phyloP scores from a whole-genome alignment of 1,140 invertebrate species.

The Calliopsis andreniformis region DNA sequence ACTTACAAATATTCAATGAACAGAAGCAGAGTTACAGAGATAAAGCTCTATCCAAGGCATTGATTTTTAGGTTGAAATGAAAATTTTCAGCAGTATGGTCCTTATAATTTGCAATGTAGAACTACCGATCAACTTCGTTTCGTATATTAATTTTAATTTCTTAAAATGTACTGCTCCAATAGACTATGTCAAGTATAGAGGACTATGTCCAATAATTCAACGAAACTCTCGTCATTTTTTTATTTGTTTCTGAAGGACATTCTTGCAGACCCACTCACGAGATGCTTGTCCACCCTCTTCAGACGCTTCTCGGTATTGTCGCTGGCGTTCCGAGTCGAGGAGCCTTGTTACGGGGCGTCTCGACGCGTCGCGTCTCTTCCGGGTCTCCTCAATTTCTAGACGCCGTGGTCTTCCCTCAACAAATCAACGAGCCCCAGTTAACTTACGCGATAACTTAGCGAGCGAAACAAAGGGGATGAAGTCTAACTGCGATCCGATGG shows the following conservation, averaged over 20 bases:
- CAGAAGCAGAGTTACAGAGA: too few species aligned
- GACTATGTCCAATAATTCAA: constrained; percentile 25
- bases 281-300: constrained; percentile 27
- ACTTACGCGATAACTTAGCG: constrained; percentile 24
- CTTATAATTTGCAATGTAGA: too few species aligned
- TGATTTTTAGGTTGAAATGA: too few species aligned
- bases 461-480: too few species aligned
- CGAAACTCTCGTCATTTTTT: constrained; percentile 17
- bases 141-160: too few species aligned
- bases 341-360: constrained; percentile 31
- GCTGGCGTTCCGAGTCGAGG: constrained; percentile 1
- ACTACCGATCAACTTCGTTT: too few species aligned
- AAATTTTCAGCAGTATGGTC: too few species aligned
- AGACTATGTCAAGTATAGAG: too few species aligned
- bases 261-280: not conserved
- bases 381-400: not conserved
- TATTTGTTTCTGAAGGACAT: constrained; percentile 19
- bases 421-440: constrained; percentile 34
- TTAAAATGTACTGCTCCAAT: too few species aligned
- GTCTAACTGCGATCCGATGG: too few species aligned
- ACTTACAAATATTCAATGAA: too few species aligned
- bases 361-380: not conserved
- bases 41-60: too few species aligned
- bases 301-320: constrained; percentile 8
- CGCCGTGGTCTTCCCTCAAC: not conserved